Percentiles rank a stretch among this genome's conserved stretches.
These are phyloP conservation scores for Heloderma charlesbogerti DNA, from an alignment of 2,113 vertebrate species.

Conservation along the genomic window DNA sequence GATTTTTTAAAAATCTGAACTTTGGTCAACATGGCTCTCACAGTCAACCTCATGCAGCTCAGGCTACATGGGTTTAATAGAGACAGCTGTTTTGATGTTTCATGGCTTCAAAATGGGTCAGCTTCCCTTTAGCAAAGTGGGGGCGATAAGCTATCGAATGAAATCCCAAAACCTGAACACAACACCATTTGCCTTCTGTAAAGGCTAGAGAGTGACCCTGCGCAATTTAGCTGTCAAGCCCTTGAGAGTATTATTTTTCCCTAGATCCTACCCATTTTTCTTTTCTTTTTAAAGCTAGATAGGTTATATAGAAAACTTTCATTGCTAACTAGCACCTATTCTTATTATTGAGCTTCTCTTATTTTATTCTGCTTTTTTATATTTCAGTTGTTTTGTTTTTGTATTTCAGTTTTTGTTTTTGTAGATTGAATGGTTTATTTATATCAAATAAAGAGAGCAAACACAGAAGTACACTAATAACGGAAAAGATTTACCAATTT, in stretches of 20 bases:
- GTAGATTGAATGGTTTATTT: no score
- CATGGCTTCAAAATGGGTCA: constrained; percentile 4
- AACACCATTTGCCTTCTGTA: constrained; percentile 46
- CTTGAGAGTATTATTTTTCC: not conserved
- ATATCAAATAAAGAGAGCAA: not conserved
- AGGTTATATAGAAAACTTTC: not conserved
- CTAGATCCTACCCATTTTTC: not conserved
- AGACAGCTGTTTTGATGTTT: constrained; percentile 22
- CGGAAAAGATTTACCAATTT: not conserved
- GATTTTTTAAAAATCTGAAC: constrained; percentile 31
- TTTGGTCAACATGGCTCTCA: not conserved
- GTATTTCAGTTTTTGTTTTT: no score
- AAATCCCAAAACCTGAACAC: constrained; percentile 7
- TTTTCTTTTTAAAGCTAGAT: not conserved
- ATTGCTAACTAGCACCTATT: not conserved
- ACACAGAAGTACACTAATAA: not conserved
- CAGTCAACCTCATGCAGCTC: not conserved
- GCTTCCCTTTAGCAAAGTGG: constrained; percentile 30
- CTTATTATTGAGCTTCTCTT: not conserved
- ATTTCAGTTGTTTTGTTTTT: not conserved
- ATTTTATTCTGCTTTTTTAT: constrained; percentile 10
- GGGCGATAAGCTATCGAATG: not conserved
- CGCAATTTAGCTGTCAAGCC: not conserved
- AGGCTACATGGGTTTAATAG: constrained; percentile 19
- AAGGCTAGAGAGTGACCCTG: constrained; percentile 19